Evolutionary conservation across 2,888 invertebrate genomes (phyloP).

Genomic region (Trichopoda pennipes): DNA sequence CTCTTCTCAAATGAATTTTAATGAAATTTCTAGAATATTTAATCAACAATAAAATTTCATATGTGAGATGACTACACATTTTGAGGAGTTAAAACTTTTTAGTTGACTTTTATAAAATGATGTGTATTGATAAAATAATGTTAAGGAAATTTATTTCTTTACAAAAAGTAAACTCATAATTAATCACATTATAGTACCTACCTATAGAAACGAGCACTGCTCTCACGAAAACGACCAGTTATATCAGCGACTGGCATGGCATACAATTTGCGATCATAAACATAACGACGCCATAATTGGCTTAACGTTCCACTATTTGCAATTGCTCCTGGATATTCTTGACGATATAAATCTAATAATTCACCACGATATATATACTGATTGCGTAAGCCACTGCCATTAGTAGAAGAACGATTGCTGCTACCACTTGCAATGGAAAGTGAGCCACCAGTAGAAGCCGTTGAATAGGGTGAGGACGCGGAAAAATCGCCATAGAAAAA

Average conservation of each 20-base stretch:
- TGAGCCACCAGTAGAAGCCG: slow-evolving; percentile 51
- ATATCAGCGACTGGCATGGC: slow-evolving; percentile 87
- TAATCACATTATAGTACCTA: slow-evolving; percentile 75
- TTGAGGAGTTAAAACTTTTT: too few relatives aligned
- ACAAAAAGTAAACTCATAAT: neutral
- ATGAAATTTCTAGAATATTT: too few relatives aligned
- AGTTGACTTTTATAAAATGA: too few relatives aligned
- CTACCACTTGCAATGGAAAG: slow-evolving; percentile 54
- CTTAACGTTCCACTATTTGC: slow-evolving; percentile 74
- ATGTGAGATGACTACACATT: too few relatives aligned
- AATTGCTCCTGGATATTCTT: slow-evolving; percentile 74
- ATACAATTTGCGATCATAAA: slow-evolving; percentile 90
- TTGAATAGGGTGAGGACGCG: slow-evolving; percentile 38
- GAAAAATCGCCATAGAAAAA: slow-evolving; percentile 45
- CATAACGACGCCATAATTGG: slow-evolving; percentile 83
- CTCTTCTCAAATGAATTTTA: too few relatives aligned
- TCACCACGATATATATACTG: slow-evolving; percentile 73
- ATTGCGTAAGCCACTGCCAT: slow-evolving; percentile 63
- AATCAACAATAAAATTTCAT: too few relatives aligned
- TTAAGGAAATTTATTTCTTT: too few relatives aligned
- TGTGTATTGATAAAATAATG: too few relatives aligned
- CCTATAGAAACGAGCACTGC: slow-evolving; percentile 89
- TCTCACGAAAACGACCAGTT: slow-evolving; percentile 87
- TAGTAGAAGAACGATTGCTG: slow-evolving; percentile 52
- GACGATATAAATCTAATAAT: slow-evolving; percentile 76